Evolutionary conservation across 2,113 vertebrate species (phyloP).

Genomic region (Pipa parva): DNA sequence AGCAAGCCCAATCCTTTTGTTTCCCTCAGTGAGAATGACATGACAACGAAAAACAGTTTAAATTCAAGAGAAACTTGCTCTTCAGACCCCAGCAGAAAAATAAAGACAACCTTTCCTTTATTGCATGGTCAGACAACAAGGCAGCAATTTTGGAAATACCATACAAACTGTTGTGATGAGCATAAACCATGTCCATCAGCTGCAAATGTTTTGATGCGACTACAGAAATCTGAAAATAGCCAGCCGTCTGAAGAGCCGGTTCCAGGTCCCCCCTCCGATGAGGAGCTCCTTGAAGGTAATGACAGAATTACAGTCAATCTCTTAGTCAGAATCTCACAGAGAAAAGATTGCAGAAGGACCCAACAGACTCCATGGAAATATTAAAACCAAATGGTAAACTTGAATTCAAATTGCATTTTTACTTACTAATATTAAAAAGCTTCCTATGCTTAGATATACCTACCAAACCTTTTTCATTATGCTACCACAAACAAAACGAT

Average conservation of each 20-base stretch:
- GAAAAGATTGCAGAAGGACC: not conserved
- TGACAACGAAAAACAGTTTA: not conserved
- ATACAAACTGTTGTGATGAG: conserved; percentile 10
- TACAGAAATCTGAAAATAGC: not conserved
- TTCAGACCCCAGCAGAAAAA: not conserved
- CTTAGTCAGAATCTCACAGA: conserved; percentile 30
- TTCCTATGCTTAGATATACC: not conserved
- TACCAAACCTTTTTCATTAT: too few species aligned
- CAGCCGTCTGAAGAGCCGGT: too few species aligned
- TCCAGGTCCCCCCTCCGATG: not conserved
- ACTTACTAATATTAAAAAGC: not conserved
- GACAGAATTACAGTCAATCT: conserved; percentile 18
- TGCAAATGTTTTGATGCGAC: not conserved
- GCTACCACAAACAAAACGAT: too few species aligned
- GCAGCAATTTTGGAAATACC: conserved; percentile 12
- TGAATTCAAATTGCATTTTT: not conserved
- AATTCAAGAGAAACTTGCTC: not conserved
- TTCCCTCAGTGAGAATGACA: not conserved
- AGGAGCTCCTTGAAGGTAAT: conserved; percentile 33
- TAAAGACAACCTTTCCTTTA: not conserved
- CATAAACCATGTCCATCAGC: not conserved
- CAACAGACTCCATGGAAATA: conserved; percentile 7
- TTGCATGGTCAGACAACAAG: not conserved
- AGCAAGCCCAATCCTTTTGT: not conserved
- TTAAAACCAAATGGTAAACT: conserved; percentile 10